Evolutionary conservation across 2,888 invertebrate species (phyloP), one percentile per base, ranked within the genome.

Genomic region (Lydus trimaculatus): DNA sequence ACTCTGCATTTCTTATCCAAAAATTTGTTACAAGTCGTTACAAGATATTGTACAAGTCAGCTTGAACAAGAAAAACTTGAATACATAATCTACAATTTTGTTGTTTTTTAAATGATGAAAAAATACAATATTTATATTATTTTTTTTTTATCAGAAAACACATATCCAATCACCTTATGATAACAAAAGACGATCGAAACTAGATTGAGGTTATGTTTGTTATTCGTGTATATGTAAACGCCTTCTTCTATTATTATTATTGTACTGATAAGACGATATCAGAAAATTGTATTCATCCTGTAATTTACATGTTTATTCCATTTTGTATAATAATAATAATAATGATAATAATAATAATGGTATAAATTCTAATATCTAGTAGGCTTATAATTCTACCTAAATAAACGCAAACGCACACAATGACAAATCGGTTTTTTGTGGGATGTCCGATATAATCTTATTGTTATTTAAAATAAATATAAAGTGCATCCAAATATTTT

Each of bases 401-500:
- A 43, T 5, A 43, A 17, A n/a, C n/a, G n/a, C n/a, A n/a, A 17
- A 36, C 6, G 5, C 6, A 31, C 0, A 43, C 1, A 43, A 48
- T 48, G n/a, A n/a, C n/a, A n/a, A n/a, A n/a, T n/a, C n/a, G 9
- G 20, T 20, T 20, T 20, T 48, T 48, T 2, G 1, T 48, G 20
- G 48, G 20, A 48, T 20, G n/a, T 20, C 9, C 48, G 20, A 20
- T 48, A 48, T 48, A 43, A 43, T 43, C 43, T 43, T 43, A 43
- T 43, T 48, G 48, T 48, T 48, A 48, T 48, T 48, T 48, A 48
- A 48, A 48, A 20, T 48, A 31, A 36, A 36, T 17, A 17, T 43
- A 48, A 48, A 48, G 48, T 48, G 48, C 48, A 48, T 48, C 48
- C 20, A 48, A 48, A 48, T 48, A 48, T 48, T 48, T n/a, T 48